Conservation (phyloP, 2,888 invertebrate species). For the Chrysolina americana region DNA sequence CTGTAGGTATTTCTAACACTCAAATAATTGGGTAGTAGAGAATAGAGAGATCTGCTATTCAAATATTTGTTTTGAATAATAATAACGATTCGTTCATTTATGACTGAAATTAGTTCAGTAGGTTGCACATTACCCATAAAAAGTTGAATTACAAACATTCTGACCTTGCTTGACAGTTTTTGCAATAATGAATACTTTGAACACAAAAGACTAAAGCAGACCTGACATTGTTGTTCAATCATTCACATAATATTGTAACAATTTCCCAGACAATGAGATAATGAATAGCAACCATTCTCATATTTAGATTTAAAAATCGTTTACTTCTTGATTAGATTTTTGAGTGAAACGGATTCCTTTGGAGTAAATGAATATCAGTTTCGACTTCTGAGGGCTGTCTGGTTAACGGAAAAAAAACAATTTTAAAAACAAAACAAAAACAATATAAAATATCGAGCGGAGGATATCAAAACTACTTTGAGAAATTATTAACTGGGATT, state of each 20-base stretch:
- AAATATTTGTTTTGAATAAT: too few species aligned
- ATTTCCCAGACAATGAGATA: constrained; percentile 4
- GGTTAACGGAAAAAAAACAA: too few species aligned
- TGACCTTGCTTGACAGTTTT: background rate
- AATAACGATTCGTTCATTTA: background rate
- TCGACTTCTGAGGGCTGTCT: too few species aligned
- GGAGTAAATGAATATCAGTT: too few species aligned
- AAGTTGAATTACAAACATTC: background rate
- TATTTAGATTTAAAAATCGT: background rate
- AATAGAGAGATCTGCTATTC: too few species aligned
- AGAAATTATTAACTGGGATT: too few species aligned
- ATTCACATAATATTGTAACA: constrained; percentile 16
- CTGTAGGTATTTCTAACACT: too few species aligned
- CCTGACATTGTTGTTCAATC: constrained; percentile 19
- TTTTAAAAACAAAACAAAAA: too few species aligned
- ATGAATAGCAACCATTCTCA: constrained; percentile 1
- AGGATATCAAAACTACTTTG: too few species aligned
- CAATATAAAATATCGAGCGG: background rate
- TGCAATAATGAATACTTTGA: background rate
- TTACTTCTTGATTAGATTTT: background rate
- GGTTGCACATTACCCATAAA: constrained; percentile 2
- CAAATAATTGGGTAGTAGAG: too few species aligned
- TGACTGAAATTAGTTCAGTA: constrained; percentile 5
- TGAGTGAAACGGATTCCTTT: background rate
- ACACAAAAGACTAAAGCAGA: constrained; percentile 2